These are phyloP conservation scores for Regulus satrapa DNA, from an alignment of 2,113 vertebrate species.

Conservation along the genomic window DNA sequence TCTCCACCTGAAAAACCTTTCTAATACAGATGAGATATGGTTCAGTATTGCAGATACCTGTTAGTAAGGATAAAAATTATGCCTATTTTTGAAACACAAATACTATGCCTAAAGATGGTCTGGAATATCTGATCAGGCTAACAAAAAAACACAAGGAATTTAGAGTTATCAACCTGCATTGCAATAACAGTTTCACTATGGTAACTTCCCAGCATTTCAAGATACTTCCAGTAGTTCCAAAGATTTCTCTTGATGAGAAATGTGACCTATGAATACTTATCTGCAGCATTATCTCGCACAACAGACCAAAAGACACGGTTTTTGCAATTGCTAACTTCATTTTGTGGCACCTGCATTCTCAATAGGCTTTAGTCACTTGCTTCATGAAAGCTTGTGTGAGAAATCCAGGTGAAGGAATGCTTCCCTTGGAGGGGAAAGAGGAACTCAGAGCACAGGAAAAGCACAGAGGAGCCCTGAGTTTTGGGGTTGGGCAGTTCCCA, in stretches of 20 bases:
- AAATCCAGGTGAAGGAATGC: neutral
- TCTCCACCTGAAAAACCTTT: neutral
- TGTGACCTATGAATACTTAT: neutral
- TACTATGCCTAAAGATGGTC: neutral
- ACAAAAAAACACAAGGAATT: neutral
- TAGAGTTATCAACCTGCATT: neutral
- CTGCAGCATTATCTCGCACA: neutral
- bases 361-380: neutral
- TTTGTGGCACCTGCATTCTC: neutral
- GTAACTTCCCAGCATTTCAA: neutral
- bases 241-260: neutral
- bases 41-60: neutral
- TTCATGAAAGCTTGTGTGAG: neutral
- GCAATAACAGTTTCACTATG: neutral
- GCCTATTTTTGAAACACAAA: neutral
- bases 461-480: neutral
- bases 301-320: accelerated
- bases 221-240: neutral
- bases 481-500: neutral
- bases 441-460: neutral
- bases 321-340: neutral
- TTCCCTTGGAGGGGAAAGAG: neutral
- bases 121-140: neutral
- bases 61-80: neutral
- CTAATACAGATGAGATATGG: neutral